phyloP scores from a whole-genome alignment of 2,797 vertebrate species.

The Lacerta viridis region DNA sequence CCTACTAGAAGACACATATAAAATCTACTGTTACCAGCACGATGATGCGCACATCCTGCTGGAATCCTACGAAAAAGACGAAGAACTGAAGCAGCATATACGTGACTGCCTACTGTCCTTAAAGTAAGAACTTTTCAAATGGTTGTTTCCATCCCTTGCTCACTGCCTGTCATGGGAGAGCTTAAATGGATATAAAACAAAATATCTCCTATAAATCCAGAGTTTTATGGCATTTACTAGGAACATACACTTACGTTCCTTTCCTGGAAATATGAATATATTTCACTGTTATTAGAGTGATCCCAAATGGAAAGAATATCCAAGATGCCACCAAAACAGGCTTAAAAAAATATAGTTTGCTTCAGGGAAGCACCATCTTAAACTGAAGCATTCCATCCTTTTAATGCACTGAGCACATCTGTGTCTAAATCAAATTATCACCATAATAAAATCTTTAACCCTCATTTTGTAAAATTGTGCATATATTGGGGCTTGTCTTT shows the following conservation, averaged over 20 bases:
- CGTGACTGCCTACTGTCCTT: conserved; percentile 88
- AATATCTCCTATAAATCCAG: conserved; percentile 73
- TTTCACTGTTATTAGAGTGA: conserved; percentile 60
- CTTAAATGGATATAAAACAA: conserved; percentile 75
- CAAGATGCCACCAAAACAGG: background rate
- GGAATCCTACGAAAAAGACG: conserved; percentile 93
- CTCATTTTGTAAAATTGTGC: conserved; percentile 20
- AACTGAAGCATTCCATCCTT: conserved; percentile 8
- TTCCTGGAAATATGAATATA: conserved; percentile 76
- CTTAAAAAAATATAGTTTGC: background rate
- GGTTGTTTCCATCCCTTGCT: conserved; percentile 58
- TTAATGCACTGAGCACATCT: background rate
- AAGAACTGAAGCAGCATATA: conserved; percentile 91
- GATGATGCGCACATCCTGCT: conserved; percentile 91
- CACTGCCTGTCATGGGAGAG: conserved; percentile 71
- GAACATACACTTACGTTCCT: conserved; percentile 68
- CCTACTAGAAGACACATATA: conserved; percentile 94
- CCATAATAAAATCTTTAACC: conserved; percentile 11
- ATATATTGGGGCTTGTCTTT: conserved; percentile 2
- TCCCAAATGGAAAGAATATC: conserved; percentile 64
- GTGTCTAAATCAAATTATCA: background rate
- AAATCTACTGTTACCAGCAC: conserved; percentile 96
- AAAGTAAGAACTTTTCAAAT: conserved; percentile 87
- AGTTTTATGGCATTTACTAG: conserved; percentile 71
- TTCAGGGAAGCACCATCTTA: background rate